These are phyloP conservation scores for Clytia hemisphaerica DNA, from an alignment of 30 jellyfish, hydroid and myxozoan genomes.

Conservation along the genomic window DNA sequence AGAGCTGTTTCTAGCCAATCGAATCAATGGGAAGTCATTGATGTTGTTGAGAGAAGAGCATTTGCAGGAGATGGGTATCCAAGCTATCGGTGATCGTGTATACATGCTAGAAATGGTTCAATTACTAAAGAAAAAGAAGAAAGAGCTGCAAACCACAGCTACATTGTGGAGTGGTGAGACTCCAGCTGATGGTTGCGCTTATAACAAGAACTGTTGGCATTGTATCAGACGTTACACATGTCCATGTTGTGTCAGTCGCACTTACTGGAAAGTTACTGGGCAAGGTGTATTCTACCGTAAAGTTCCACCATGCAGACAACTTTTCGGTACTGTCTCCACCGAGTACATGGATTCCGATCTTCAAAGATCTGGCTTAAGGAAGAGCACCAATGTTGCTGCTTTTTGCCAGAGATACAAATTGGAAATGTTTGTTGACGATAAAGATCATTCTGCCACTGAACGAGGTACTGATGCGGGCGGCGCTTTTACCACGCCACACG, in stretches of 20 bases:
- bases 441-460: constrained; percentile 75
- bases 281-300: constrained; percentile 96
- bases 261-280: constrained; percentile 98
- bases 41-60: constrained; percentile 84
- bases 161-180: constrained; percentile 97
- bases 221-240: constrained; percentile 58
- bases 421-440: constrained; percentile 89
- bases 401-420: constrained; percentile 69
- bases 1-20: constrained; percentile 80
- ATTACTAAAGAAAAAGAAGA: constrained; percentile 76
- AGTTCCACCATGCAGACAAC: constrained; percentile 85
- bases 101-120: constrained; percentile 79
- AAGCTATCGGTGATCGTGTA: constrained; percentile 91
- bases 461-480: constrained; percentile 52
- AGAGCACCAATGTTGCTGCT: constrained; percentile 73
- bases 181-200: constrained; percentile 86
- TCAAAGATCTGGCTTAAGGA: constrained; percentile 93
- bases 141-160: constrained; percentile 79
- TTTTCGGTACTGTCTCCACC: constrained; percentile 93
- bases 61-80: constrained; percentile 89
- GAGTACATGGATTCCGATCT: constrained; percentile 98
- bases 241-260: constrained; percentile 87
- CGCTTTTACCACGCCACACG: constrained; percentile 85
- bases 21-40: constrained; percentile 78
- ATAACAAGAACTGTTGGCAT: constrained; percentile 75